These are phyloP conservation scores for Ophion ellenae DNA, from an alignment of 2,888 invertebrate genomes.

Conservation along the genomic window DNA sequence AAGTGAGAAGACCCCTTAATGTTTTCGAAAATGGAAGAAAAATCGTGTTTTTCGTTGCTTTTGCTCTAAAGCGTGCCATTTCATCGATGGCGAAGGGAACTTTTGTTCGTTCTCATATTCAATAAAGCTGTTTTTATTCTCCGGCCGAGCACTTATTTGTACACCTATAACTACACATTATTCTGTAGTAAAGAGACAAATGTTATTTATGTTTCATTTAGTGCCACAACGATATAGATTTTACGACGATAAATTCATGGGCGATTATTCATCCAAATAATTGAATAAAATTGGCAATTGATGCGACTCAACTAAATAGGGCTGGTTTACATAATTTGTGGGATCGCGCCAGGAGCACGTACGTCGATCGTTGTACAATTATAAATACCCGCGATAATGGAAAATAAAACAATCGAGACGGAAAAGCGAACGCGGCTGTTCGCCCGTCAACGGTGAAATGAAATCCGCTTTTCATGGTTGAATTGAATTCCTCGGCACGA, in stretches of 20 bases:
- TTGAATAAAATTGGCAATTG: neutral
- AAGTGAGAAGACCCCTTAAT: too few species aligned
- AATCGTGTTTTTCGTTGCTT: too few species aligned
- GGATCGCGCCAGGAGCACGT: conserved; percentile 7
- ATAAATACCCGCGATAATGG: conserved; percentile 2
- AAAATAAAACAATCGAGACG: conserved; percentile 11
- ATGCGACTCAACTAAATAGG: neutral
- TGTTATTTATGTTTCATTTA: neutral
- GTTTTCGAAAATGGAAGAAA: too few species aligned
- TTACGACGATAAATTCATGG: neutral
- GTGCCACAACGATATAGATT: neutral
- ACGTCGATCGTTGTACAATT: conserved; percentile 1
- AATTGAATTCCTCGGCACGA: conserved; percentile 61
- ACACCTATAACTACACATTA: too few species aligned
- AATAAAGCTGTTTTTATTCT: too few species aligned
- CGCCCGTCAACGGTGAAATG: conserved; percentile 46
- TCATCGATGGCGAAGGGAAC: too few species aligned
- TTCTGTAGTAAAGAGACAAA: too few species aligned
- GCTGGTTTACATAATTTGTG: neutral
- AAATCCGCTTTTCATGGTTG: conserved; percentile 43
- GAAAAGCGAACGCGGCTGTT: conserved; percentile 33
- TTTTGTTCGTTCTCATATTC: too few species aligned
- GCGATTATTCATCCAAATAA: neutral
- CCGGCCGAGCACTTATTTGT: too few species aligned
- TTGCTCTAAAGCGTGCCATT: too few species aligned